Conservation (phyloP, 2,888 invertebrate species). For the Chesias legatella region DNA sequence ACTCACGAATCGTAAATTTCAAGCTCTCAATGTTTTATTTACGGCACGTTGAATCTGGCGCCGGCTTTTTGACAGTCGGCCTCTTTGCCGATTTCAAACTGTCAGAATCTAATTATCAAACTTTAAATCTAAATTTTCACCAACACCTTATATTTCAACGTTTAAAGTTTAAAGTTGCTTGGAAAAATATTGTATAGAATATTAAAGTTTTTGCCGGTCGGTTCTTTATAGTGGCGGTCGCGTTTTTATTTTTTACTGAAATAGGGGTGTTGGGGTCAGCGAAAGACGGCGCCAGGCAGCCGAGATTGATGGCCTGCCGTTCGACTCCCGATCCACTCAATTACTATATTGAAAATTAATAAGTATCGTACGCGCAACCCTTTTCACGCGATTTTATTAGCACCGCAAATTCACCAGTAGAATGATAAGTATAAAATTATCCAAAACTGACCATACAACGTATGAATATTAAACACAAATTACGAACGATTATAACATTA, state of each 20-base stretch:
- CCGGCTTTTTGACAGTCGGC: conserved; percentile 76
- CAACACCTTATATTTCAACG: conserved; percentile 27
- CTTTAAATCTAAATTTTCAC: conserved; percentile 29
- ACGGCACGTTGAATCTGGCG: conserved; percentile 63
- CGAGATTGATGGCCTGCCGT: conserved; percentile 66
- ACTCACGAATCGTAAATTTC: conserved; percentile 51
- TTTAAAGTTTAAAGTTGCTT: conserved; percentile 33
- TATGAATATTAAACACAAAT: conserved; percentile 8
- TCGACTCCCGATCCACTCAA: conserved; percentile 46
- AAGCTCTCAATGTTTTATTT: conserved; percentile 61
- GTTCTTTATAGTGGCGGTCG: conserved; percentile 67
- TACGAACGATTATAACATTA: conserved; percentile 23
- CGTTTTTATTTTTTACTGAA: conserved; percentile 50
- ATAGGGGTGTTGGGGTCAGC: conserved; percentile 68
- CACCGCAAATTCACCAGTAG: too few species aligned
- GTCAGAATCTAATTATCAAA: conserved; percentile 77
- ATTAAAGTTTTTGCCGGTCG: conserved; percentile 60
- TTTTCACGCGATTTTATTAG: conserved; percentile 2
- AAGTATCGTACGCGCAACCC: conserved; percentile 32
- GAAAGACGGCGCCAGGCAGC: conserved; percentile 62
- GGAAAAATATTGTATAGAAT: conserved; percentile 29
- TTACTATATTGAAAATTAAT: conserved; percentile 53
- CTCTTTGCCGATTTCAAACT: conserved; percentile 71
- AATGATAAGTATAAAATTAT: too few species aligned
- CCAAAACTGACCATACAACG: not conserved